These are phyloP conservation scores for Euleptes europaea DNA, from an alignment of 2,113 vertebrate species.

Conservation along the genomic window DNA sequence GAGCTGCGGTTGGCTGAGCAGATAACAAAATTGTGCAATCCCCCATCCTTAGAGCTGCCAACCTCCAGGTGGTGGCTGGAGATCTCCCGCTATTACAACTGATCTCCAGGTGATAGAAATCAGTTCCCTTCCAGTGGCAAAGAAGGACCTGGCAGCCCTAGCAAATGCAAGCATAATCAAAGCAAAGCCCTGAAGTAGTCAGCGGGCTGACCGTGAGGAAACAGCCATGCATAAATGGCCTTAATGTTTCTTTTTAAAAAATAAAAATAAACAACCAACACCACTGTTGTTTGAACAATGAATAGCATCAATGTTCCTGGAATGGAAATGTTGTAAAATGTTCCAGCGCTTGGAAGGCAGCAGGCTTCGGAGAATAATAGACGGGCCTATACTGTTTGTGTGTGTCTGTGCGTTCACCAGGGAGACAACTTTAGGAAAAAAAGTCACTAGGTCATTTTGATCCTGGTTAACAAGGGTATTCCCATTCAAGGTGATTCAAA, in stretches of 20 bases:
- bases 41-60: no score
- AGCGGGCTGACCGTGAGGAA: no score
- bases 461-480: slow-evolving; percentile 28
- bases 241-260: neutral
- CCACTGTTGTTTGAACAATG: neutral
- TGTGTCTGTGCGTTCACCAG: neutral
- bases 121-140: no score
- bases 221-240: no score
- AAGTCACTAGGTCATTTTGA: neutral
- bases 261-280: neutral
- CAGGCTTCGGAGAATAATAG: neutral
- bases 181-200: no score
- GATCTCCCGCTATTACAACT: no score
- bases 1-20: no score
- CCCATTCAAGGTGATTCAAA: slow-evolving; percentile 70
- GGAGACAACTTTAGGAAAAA: slow-evolving; percentile 34
- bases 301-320: neutral
- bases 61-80: no score
- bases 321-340: neutral
- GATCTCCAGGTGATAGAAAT: no score
- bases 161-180: no score
- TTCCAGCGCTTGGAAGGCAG: neutral
- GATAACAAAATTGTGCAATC: no score
- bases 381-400: neutral
- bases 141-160: no score